phyloP scores from a whole-genome alignment of 2,113 vertebrate species.

The Indicator indicator region DNA sequence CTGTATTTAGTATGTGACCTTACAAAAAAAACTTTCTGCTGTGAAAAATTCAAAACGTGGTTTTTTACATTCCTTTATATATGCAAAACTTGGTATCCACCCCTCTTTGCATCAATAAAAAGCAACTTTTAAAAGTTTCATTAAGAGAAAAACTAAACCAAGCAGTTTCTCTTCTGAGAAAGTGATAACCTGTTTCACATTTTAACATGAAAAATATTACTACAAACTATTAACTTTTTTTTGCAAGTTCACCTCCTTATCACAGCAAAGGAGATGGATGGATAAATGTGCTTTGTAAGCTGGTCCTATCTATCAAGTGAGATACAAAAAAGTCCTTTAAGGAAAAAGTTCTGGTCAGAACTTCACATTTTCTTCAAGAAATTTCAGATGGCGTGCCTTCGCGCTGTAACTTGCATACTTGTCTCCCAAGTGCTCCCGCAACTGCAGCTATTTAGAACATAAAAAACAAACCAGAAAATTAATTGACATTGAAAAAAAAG shows the following conservation, averaged over 20 bases:
- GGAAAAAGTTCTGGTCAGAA: slow-evolving; percentile 65
- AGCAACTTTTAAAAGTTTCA: neutral
- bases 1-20: neutral
- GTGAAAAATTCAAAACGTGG: neutral
- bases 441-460: slow-evolving; percentile 75
- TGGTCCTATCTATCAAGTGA: slow-evolving; percentile 1
- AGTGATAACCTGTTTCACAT: neutral
- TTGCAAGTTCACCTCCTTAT: slow-evolving; percentile 1
- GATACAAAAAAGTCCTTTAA: slow-evolving; percentile 23
- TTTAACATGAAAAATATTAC: slow-evolving; percentile 29
- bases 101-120: neutral
- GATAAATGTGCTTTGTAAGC: neutral
- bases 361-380: slow-evolving; percentile 90
- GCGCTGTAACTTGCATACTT: slow-evolving; percentile 86
- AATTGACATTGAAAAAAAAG: neutral
- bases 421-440: slow-evolving; percentile 88
- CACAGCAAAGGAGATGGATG: neutral
- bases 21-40: neutral
- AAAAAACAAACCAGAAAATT: neutral
- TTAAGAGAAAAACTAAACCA: neutral
- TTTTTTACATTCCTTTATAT: neutral
- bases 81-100: neutral
- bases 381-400: slow-evolving; percentile 93
- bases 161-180: slow-evolving; percentile 9
- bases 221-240: accelerated